Conservation (phyloP, 1,140 invertebrate genomes). For the Papilio machaon region DNA sequence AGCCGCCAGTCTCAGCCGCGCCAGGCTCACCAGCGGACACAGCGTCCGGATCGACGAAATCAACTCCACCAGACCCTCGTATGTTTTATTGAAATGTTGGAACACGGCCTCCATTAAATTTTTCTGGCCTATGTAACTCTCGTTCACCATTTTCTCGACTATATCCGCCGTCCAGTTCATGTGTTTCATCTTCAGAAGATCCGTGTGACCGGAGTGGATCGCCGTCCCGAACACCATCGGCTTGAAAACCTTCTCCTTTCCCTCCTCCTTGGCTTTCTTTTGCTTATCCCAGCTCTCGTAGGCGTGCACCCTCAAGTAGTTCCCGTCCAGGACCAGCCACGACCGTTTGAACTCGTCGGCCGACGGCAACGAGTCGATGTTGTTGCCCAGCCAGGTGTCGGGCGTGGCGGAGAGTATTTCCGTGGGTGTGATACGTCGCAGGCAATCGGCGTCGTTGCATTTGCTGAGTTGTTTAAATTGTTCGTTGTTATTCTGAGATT, state of each 20-base stretch:
- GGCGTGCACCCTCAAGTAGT: conserved; percentile 85
- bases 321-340: conserved; percentile 89
- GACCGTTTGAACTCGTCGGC: conserved; percentile 85
- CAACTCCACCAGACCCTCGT: conserved; percentile 86
- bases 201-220: conserved; percentile 85
- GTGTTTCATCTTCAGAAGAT: conserved; percentile 82
- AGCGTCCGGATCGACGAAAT: conserved; percentile 90
- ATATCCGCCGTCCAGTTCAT: conserved; percentile 84
- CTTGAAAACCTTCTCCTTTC: conserved; percentile 71
- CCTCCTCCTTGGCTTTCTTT: conserved; percentile 69
- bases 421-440: conserved; percentile 83
- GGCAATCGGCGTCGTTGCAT: conserved; percentile 82
- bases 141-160: conserved; percentile 84
- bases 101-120: conserved; percentile 84
- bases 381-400: conserved; percentile 84
- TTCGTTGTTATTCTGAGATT: conserved; percentile 84
- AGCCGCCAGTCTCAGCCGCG: conserved; percentile 82
- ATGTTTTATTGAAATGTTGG: conserved; percentile 85
- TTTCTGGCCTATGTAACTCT: conserved; percentile 84
- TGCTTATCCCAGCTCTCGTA: conserved; percentile 83
- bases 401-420: conserved; percentile 86
- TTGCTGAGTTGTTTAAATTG: conserved; percentile 83
- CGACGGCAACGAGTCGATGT: conserved; percentile 83
- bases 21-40: conserved; percentile 88
- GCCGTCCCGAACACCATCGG: conserved; percentile 88